These are phyloP conservation scores for Phrynocephalus forsythii DNA, from an alignment of 2,797 vertebrate genomes.

Conservation along the genomic window DNA sequence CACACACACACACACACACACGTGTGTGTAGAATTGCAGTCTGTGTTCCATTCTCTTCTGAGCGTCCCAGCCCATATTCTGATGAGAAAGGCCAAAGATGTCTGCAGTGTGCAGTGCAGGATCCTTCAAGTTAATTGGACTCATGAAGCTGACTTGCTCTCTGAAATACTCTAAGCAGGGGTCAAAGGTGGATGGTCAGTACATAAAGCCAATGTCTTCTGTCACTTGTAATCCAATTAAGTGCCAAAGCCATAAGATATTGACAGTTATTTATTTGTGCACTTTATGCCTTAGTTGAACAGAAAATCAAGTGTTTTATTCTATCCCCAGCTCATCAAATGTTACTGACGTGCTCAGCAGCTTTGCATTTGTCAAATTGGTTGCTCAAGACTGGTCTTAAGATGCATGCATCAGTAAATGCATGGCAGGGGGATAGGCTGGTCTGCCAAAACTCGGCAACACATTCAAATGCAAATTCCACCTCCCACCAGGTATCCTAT, in stretches of 20 bases:
- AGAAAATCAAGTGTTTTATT: conserved; percentile 38
- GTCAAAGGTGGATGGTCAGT: conserved; percentile 33
- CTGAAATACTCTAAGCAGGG: conserved; percentile 12
- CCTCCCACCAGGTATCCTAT: neutral
- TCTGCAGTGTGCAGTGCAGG: neutral
- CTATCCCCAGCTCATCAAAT: neutral
- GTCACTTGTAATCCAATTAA: conserved; percentile 45
- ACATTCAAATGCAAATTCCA: neutral
- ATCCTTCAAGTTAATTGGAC: conserved; percentile 19
- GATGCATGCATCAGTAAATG: neutral
- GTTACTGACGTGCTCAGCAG: neutral
- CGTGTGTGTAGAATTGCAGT: neutral
- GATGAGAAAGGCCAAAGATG: neutral
- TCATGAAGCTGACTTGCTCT: conserved; percentile 4
- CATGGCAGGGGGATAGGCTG: neutral
- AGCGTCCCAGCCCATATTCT: conserved; percentile 20
- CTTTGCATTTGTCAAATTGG: neutral
- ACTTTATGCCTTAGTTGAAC: neutral
- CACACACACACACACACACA: too few species aligned
- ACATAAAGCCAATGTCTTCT: conserved; percentile 10
- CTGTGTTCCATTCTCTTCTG: neutral
- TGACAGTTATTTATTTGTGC: conserved; percentile 33
- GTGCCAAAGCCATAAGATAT: conserved; percentile 46
- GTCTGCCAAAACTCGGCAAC: neutral
- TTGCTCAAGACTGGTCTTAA: neutral